phyloP scores from a whole-genome alignment of 2,113 vertebrate genomes.

The Carlito syrichta region DNA sequence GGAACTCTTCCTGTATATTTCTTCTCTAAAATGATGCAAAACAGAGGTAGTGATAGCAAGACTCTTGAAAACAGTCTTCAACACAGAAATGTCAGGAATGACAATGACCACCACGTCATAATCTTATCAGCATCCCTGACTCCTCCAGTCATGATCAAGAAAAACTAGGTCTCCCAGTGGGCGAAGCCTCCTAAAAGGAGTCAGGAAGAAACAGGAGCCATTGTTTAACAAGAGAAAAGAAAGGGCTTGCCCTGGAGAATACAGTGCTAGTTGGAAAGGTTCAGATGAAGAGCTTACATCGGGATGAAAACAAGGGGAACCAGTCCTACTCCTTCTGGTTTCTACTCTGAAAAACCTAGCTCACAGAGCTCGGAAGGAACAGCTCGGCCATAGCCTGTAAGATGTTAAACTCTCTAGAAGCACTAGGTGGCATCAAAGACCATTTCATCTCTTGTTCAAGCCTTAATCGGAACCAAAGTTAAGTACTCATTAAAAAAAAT shows the following conservation, averaged over 20 bases:
- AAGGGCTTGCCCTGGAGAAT: not conserved
- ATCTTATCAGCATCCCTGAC: not conserved
- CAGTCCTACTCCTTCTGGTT: not conserved
- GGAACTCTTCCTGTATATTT: not conserved
- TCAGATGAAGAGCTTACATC: not conserved
- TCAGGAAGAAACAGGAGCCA: not conserved
- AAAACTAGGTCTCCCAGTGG: not conserved
- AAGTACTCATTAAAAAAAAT: not conserved
- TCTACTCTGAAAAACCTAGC: not conserved
- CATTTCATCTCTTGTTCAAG: not conserved
- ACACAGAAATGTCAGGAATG: not conserved
- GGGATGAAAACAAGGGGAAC: slow-evolving; percentile 5
- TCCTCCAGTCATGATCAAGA: not conserved
- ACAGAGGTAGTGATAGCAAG: not conserved
- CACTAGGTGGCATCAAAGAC: slow-evolving; percentile 80
- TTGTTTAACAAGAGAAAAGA: not conserved
- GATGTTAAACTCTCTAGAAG: not conserved
- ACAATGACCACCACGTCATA: not conserved
- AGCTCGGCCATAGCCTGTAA: not conserved
- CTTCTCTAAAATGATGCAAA: slow-evolving; percentile 22
- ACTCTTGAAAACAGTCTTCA: not conserved
- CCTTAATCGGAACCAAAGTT: not conserved
- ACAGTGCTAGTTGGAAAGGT: not conserved
- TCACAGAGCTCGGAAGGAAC: not conserved
- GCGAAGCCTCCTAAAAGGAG: not conserved